Evolutionary conservation across 2,888 invertebrate species (phyloP), one percentile per base, ranked within the genome.

Genomic region (Ennomos fuscantarius): DNA sequence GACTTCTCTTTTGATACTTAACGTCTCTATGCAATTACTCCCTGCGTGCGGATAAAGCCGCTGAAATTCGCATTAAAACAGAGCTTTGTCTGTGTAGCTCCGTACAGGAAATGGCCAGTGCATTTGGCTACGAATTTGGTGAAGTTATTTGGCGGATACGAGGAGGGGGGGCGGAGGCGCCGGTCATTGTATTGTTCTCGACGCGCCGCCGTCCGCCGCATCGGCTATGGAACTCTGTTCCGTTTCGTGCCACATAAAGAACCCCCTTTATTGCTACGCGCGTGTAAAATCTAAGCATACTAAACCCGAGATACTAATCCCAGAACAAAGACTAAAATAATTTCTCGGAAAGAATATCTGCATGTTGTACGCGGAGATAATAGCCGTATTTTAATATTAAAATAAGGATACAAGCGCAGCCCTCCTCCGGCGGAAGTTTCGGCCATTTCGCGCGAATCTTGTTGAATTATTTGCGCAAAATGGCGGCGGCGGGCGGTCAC

Each of bases 401-500:
- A 70, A 76, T 72, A 72, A 76, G 73, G 70, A 72, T 72, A 72
- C 70, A 32, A 43, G 53, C 58, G 44, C 70, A 67, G 69, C 41
- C 33, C 43, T 72, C 71, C 69, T 65, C 69, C 68, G 70, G 60
- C 70, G 81, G 81, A 82, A 74, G 70, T 69, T 78, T 74, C 82
- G 76, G 81, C 83, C 87, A 83, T 88, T 88, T 77, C 79, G 85
- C 77, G 84, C 81, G 86, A 83, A 80, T 84, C 86, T 84, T 84
- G 78, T 78, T 87, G 80, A 89, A 87, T 89, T 85, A 86, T 88
- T 86, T 69, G 78, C 76, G 70, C 84, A 82, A 84, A 87, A 87
- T 84, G 86, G 87, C 81, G 76, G 66, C 70, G 50, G 73, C 63
- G 65, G 70, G 70, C 73, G 79, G 80, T 79, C 79, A 81, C 77